A percentile compares a stretch with the other conserved stretches of the same genome.
These are phyloP conservation scores for Artibeus jamaicensis DNA, from an alignment of 2,797 vertebrate genomes.

Conservation along the genomic window DNA sequence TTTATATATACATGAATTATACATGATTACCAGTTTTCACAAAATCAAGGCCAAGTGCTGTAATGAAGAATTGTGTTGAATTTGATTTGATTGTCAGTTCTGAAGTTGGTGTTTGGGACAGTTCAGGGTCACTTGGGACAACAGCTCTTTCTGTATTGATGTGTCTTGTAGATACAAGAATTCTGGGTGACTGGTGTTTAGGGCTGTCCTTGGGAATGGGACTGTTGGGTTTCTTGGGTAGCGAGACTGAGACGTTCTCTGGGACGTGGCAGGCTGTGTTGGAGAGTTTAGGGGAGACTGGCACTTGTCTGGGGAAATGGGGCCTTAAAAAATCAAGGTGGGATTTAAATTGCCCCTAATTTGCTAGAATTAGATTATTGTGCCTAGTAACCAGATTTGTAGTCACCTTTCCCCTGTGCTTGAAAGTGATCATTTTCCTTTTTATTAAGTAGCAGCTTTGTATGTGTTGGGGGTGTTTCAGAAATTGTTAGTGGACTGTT, in stretches of 20 bases:
- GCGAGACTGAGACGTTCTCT: background rate
- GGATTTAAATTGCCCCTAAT: background rate
- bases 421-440: constrained; percentile 27
- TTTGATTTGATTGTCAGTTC: constrained; percentile 7
- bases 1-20: background rate
- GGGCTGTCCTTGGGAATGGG: background rate
- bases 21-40: background rate
- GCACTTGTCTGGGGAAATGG: background rate
- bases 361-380: background rate
- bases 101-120: constrained; percentile 2
- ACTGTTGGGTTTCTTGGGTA: background rate
- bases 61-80: background rate
- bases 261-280: background rate
- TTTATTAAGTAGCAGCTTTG: background rate
- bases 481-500: background rate
- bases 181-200: constrained; percentile 33
- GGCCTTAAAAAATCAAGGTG: background rate
- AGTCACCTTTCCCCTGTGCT: background rate
- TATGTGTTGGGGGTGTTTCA: background rate
- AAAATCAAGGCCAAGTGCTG: background rate
- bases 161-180: background rate
- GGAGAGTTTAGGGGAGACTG: constrained; percentile 9
- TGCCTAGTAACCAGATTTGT: constrained; percentile 5
- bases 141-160: background rate
- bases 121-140: background rate